phyloP scores from a whole-genome alignment of 2,888 invertebrate species.

The Agonopterix subpropinquella region DNA sequence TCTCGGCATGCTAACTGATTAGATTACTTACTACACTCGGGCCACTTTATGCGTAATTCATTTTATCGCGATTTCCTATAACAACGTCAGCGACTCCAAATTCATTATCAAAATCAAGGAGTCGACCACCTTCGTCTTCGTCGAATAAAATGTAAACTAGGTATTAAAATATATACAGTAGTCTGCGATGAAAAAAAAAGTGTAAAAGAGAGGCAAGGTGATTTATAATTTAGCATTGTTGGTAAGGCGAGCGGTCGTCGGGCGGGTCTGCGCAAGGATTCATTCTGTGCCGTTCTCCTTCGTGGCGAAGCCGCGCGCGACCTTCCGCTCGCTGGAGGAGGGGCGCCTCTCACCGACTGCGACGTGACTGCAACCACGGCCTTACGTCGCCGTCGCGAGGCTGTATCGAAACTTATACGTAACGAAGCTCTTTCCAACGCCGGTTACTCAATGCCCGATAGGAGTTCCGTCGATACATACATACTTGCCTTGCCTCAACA shows the following conservation, averaged over 20 bases:
- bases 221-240: slow-evolving; percentile 22
- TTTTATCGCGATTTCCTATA: slow-evolving; percentile 42
- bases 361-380: slow-evolving; percentile 73
- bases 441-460: slow-evolving; percentile 69
- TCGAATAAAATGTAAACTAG: background rate
- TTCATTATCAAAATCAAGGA: no score
- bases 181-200: slow-evolving; percentile 3
- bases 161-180: slow-evolving; percentile 4
- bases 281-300: slow-evolving; percentile 69
- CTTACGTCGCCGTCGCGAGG: slow-evolving; percentile 72
- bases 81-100: slow-evolving; percentile 19
- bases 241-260: slow-evolving; percentile 28
- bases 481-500: slow-evolving; percentile 39
- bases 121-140: background rate
- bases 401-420: slow-evolving; percentile 73
- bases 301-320: slow-evolving; percentile 54
- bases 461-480: slow-evolving; percentile 65
- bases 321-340: slow-evolving; percentile 64
- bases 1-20: slow-evolving; percentile 45
- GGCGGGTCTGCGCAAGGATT: slow-evolving; percentile 60
- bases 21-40: slow-evolving; percentile 35
- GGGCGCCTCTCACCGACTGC: slow-evolving; percentile 64
- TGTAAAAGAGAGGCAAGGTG: slow-evolving; percentile 4
- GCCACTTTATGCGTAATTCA: slow-evolving; percentile 38
- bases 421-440: slow-evolving; percentile 67